Evolutionary conservation across 53 echinoderm and acorn worm genomes (phyloP), one percentile per base, ranked within the genome.

Genomic region (Crossaster papposus): DNA sequence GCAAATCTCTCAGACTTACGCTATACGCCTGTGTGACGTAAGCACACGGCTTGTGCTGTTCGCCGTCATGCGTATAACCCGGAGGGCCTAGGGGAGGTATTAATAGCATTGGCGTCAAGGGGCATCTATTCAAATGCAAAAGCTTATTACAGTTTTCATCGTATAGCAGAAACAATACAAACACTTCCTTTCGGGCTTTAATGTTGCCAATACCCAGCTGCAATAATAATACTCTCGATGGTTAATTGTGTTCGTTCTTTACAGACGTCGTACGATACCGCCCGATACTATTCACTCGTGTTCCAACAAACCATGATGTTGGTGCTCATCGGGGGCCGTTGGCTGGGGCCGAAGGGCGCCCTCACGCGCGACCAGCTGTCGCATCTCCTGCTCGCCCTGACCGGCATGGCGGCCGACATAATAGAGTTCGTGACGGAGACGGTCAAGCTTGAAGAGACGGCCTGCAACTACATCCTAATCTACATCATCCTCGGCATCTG

Each of bases 391-490:
- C 81, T 95, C 38, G 95, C 89, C 6, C 85, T 93, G 62, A 91
- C 91, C 51, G 95, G 93, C 35, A 95, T 95, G 89, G 95, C 95
- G 7, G 91, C 95, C 28, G 95, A 95, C 77, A 95, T 95, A 89
- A 70, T 95, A 70, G 95, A 95, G 86, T 95, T 95, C 38, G 89
- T 93, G 37, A 91, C 95, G 6, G 95, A 95, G 65, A 91, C 91
- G 17, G 85, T 95, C 34, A 91, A 89, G 79, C 51, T 93, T 14
- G 89, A 91, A 30, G 91, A 89, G 14, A 91, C 91, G 31, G 91
- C 95, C 10, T 95, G 95, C 54, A 35, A 91, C 63, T 52, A 85
- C 30, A 53, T 81, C 5, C 70, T 91, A 51, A 63, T 95, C 31
- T 63, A 62, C 65, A 52, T 95, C 52, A 91, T 95, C 28, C 22